Evolutionary conservation across 2,888 invertebrate genomes (phyloP).

Genomic region (Drosophila fulvimacula): DNA sequence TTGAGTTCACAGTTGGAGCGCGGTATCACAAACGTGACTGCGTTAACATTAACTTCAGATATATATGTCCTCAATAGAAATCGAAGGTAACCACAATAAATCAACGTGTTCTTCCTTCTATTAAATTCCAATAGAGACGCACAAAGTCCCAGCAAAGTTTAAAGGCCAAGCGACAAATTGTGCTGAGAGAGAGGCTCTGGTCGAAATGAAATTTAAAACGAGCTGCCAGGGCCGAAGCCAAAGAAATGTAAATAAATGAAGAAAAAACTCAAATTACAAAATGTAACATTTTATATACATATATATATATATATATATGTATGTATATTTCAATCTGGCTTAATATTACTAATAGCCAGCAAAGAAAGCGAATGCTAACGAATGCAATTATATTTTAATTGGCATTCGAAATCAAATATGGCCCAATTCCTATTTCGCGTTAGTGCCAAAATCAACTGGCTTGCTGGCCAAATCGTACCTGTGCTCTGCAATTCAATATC

Average conservation of each 20-base stretch:
- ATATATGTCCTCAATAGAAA: background rate
- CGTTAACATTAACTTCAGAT: conserved; percentile 18
- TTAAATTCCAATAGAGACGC: conserved; percentile 6
- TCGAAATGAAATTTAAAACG: conserved; percentile 23
- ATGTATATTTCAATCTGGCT: background rate
- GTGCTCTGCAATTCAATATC: background rate
- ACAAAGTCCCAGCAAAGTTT: conserved; percentile 14
- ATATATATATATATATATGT: background rate
- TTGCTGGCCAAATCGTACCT: background rate
- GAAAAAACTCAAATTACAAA: conserved; percentile 25
- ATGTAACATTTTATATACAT: background rate
- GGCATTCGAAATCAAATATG: background rate
- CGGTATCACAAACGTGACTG: conserved; percentile 39
- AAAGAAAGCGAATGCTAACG: background rate
- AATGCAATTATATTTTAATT: conserved; percentile 11
- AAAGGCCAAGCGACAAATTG: conserved; percentile 38
- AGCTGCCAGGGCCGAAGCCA: background rate
- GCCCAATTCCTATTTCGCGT: background rate
- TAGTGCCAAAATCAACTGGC: background rate
- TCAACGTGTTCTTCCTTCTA: conserved; percentile 9
- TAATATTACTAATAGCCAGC: background rate
- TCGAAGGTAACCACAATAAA: conserved; percentile 26
- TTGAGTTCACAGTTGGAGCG: conserved; percentile 24
- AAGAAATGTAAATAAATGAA: conserved; percentile 10
- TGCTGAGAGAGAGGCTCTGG: conserved; percentile 6